Evolutionary conservation across 2,797 vertebrate genomes (phyloP).

Genomic region (Channallabes apus): DNA sequence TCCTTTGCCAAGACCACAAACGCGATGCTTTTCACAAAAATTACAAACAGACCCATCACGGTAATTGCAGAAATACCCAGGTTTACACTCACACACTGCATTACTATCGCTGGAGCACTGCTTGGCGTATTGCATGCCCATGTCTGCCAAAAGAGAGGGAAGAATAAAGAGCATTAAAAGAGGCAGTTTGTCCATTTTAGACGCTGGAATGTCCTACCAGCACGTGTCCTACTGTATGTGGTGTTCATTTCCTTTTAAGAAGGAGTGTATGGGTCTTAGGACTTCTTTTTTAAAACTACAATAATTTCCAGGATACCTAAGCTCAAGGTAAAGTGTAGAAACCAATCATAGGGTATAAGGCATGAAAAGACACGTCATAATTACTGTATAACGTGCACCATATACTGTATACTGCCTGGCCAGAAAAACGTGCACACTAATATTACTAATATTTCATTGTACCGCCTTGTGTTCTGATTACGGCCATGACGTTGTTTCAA

Average conservation of each 20-base stretch:
- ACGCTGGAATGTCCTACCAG: neutral
- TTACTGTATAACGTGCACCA: neutral
- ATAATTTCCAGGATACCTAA: neutral
- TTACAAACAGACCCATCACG: slow-evolving; percentile 5
- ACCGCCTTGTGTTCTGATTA: no score
- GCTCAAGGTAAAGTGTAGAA: neutral
- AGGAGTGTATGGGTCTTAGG: neutral
- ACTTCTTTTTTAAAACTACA: neutral
- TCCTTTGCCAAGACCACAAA: slow-evolving; percentile 60
- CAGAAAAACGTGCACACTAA: no score
- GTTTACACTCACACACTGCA: slow-evolving; percentile 64
- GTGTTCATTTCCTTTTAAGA: neutral
- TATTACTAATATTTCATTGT: no score
- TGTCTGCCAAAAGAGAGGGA: slow-evolving; percentile 53
- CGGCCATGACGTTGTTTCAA: no score
- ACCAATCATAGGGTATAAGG: neutral
- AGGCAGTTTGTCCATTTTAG: neutral
- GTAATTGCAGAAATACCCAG: slow-evolving; percentile 57
- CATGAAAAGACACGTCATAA: neutral
- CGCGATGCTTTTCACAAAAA: slow-evolving; percentile 36
- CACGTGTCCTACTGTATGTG: neutral
- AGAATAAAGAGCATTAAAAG: neutral
- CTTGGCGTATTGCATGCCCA: slow-evolving; percentile 50
- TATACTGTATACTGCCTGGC: neutral
- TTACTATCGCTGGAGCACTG: slow-evolving; percentile 54